Evolutionary conservation across 2,888 invertebrate species (phyloP).

Genomic region (Hermaeophaga mercurialis): DNA sequence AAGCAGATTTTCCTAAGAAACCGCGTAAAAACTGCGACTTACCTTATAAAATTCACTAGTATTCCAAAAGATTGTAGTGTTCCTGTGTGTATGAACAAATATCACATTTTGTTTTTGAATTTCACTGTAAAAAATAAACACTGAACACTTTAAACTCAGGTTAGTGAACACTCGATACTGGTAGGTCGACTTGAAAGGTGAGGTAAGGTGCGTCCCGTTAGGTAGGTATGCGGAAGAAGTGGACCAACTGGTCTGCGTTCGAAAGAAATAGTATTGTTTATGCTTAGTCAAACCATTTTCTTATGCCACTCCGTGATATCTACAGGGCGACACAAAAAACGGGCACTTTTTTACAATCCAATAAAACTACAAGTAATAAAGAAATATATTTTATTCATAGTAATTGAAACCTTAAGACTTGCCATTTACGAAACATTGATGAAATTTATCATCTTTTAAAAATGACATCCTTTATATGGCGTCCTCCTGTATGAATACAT

Average conservation of each 20-base stretch:
- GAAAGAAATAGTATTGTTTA: too few species aligned
- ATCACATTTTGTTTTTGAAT: slow-evolving; percentile 18
- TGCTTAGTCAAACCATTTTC: too few species aligned
- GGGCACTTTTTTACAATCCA: too few species aligned
- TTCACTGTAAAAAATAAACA: slow-evolving; percentile 19
- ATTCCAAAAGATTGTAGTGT: slow-evolving; percentile 12
- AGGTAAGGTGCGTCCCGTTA: slow-evolving; percentile 56
- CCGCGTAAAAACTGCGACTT: slow-evolving; percentile 3
- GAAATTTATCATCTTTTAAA: too few species aligned
- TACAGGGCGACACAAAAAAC: too few species aligned
- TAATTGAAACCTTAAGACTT: too few species aligned
- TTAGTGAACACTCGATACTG: slow-evolving; percentile 38
- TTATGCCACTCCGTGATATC: too few species aligned
- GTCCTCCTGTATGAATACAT: too few species aligned
- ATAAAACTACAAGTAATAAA: too few species aligned
- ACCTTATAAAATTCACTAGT: background rate
- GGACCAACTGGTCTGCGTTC: slow-evolving; percentile 20
- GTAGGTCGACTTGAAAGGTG: slow-evolving; percentile 48
- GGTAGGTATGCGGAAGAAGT: slow-evolving; percentile 48
- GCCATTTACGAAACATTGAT: too few species aligned
- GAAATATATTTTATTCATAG: too few species aligned
- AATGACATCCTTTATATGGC: too few species aligned
- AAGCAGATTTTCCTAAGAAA: slow-evolving; percentile 3
- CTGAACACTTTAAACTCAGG: slow-evolving; percentile 28
- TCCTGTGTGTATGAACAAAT: background rate